phyloP scores from a whole-genome alignment of 1,140 invertebrate genomes.

The Hormaphis cornu region DNA sequence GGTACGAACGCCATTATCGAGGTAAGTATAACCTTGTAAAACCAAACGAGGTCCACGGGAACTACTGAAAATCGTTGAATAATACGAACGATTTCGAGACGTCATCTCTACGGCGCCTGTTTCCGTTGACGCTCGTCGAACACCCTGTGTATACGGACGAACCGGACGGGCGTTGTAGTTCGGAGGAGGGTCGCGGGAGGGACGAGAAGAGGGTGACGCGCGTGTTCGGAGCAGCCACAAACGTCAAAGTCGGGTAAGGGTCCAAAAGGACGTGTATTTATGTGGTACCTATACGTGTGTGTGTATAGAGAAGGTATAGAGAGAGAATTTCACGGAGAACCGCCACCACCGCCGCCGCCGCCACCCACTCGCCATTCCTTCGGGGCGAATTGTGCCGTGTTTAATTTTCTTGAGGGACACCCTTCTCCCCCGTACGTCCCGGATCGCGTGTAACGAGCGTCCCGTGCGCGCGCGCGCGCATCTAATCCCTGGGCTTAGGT shows the following conservation, averaged over 20 bases:
- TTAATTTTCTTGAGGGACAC: constrained; percentile 32
- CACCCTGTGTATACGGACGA: too few relatives aligned
- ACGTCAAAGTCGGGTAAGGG: constrained; percentile 32
- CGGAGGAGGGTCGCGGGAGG: neutral
- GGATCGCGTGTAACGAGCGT: neutral
- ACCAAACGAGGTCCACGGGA: too few relatives aligned
- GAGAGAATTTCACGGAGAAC: too few relatives aligned
- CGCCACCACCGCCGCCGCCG: neutral
- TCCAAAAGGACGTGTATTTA: constrained; percentile 18
- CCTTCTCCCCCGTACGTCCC: neutral
- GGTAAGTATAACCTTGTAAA: too few relatives aligned
- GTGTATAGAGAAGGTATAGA: neutral
- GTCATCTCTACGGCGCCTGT: too few relatives aligned
- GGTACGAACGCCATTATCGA: too few relatives aligned
- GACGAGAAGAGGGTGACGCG: constrained; percentile 12
- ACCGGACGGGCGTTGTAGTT: too few relatives aligned
- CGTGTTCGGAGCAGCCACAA: constrained; percentile 27
- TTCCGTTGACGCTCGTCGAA: too few relatives aligned
- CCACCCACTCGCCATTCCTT: neutral
- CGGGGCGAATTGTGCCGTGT: constrained; percentile 27
- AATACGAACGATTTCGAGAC: too few relatives aligned
- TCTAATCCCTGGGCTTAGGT: constrained; percentile 16
- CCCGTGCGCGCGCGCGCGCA: neutral
- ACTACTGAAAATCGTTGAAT: too few relatives aligned
- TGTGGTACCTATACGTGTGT: neutral